phyloP scores from a whole-genome alignment of 2,797 vertebrate species.

The Anguilla marmorata region DNA sequence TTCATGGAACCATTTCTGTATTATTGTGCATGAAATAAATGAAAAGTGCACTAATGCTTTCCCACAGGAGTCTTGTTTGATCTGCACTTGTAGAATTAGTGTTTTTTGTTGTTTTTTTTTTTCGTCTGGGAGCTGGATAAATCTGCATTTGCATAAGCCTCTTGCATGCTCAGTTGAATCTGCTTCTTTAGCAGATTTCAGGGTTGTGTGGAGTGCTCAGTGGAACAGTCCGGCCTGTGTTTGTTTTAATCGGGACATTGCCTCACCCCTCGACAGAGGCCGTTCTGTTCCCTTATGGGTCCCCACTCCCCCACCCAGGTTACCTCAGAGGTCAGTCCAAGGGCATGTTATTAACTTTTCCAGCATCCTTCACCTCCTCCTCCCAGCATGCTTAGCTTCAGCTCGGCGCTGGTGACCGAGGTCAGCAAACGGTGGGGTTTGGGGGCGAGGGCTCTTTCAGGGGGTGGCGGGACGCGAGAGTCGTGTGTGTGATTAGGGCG shows the following conservation, averaged over 20 bases:
- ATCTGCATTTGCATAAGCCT: neutral
- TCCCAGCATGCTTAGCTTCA: neutral
- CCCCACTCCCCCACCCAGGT: neutral
- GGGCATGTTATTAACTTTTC: neutral
- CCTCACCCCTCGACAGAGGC: neutral
- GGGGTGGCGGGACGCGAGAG: neutral
- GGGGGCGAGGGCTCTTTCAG: neutral
- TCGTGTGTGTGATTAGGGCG: constrained; percentile 16
- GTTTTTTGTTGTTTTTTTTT: neutral
- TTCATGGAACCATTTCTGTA: too few species aligned
- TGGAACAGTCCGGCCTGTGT: neutral
- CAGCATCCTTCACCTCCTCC: neutral
- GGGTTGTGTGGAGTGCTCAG: neutral
- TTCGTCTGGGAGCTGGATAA: neutral
- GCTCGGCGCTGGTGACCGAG: neutral
- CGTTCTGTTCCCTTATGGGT: neutral
- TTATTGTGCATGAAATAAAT: too few species aligned
- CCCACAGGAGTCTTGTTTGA: neutral
- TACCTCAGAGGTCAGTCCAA: constrained; percentile 8
- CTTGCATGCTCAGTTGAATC: neutral
- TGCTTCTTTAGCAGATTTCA: neutral
- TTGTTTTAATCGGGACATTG: neutral
- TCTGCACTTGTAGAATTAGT: neutral
- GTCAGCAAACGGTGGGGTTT: neutral
- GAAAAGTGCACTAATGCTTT: too few species aligned